Evolutionary conservation across 2,888 invertebrate genomes (phyloP).

Genomic region (Dioctria linearis): DNA sequence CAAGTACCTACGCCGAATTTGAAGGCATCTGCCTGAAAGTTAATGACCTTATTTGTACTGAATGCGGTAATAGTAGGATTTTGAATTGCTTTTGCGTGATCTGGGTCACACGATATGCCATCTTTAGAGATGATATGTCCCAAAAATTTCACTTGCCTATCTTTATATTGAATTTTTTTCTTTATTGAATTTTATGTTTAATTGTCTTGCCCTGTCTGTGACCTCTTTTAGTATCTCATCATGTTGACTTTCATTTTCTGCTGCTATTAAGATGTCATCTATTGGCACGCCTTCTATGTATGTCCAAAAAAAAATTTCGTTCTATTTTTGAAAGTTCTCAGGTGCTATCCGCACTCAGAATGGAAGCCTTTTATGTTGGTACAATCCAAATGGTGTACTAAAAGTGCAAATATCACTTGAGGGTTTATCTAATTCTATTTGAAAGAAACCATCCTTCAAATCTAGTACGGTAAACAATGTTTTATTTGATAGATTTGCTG

Average conservation of each 20-base stretch:
- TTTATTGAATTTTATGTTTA: constrained; percentile 63
- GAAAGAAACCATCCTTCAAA: constrained; percentile 57
- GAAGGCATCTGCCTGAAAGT: constrained; percentile 53
- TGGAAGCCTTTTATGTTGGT: constrained; percentile 58
- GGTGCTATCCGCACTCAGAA: constrained; percentile 60
- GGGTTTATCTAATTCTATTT: constrained; percentile 55
- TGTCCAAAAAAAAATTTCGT: constrained; percentile 58
- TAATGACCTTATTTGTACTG: no score
- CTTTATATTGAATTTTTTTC: constrained; percentile 62
- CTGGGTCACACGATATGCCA: constrained; percentile 53
- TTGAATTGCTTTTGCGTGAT: constrained; percentile 32
- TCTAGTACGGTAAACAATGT: constrained; percentile 56
- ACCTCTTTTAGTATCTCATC: constrained; percentile 61
- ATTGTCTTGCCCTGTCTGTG: constrained; percentile 60
- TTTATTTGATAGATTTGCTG: constrained; percentile 45
- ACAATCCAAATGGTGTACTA: constrained; percentile 57
- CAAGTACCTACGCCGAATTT: constrained; percentile 44
- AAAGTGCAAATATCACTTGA: constrained; percentile 55
- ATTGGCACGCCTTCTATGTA: constrained; percentile 62
- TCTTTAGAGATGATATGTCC: constrained; percentile 58
- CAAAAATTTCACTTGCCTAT: constrained; percentile 61
- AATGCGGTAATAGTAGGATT: constrained; percentile 15
- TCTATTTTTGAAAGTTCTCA: constrained; percentile 60
- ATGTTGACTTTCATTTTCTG: constrained; percentile 58
- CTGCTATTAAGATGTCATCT: constrained; percentile 62